A percentile compares a stretch with the other conserved stretches of the same genome.
phyloP scores from a whole-genome alignment of 2,113 vertebrate species.

The Capreolus pygargus region DNA sequence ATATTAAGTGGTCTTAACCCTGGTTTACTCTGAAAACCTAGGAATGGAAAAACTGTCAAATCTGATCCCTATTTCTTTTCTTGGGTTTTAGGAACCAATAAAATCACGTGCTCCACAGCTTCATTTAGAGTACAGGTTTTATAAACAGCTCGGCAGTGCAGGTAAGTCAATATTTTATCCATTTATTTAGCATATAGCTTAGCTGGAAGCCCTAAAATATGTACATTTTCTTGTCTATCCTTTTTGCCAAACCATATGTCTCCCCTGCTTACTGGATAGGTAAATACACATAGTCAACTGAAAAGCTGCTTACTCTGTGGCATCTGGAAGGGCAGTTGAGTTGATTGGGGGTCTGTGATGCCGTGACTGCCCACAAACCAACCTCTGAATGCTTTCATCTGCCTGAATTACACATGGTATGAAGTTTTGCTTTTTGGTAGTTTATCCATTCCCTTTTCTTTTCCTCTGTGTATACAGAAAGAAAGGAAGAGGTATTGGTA shows the following conservation, averaged over 20 bases:
- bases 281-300: neutral
- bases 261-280: neutral
- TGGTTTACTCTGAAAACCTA: slow-evolving; percentile 42
- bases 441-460: neutral
- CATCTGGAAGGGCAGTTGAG: neutral
- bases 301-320: neutral
- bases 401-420: neutral
- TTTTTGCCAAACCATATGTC: neutral
- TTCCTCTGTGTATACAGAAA: slow-evolving; percentile 5
- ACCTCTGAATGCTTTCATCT: neutral
- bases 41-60: neutral
- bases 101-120: slow-evolving; percentile 98
- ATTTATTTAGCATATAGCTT: neutral
- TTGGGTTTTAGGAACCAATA: slow-evolving; percentile 91
- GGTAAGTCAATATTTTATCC: slow-evolving; percentile 82
- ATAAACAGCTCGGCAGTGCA: slow-evolving; percentile 94
- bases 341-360: neutral
- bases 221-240: neutral
- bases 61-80: slow-evolving; percentile 52
- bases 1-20: neutral
- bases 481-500: neutral
- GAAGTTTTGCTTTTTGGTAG: neutral
- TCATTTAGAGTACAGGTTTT: slow-evolving; percentile 98
- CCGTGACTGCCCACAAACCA: neutral
- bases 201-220: neutral